phyloP scores from a whole-genome alignment of 1,140 invertebrate species.

The Trichoplusia ni region DNA sequence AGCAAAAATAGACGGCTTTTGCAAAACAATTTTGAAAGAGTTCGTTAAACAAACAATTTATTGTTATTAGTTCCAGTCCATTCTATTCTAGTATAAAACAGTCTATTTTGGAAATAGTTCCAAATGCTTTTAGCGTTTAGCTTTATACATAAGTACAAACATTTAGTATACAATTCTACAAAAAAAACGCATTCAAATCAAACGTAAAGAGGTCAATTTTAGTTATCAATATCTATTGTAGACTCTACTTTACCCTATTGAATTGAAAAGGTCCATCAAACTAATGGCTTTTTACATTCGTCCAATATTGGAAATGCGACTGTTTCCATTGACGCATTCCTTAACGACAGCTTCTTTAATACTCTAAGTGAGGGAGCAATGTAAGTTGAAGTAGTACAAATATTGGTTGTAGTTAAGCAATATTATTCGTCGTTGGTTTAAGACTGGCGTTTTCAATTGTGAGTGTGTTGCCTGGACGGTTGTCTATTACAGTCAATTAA shows the following conservation, averaged over 20 bases:
- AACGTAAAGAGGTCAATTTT: slow-evolving; percentile 22
- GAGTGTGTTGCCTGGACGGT: slow-evolving; percentile 35
- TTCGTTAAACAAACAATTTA: too few relatives aligned
- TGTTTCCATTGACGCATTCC: background rate
- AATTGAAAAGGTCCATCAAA: slow-evolving; percentile 10
- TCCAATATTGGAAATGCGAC: background rate
- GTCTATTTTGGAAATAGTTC: too few relatives aligned
- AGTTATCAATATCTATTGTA: slow-evolving; percentile 42
- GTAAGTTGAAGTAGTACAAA: background rate
- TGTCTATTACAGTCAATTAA: slow-evolving; percentile 64
- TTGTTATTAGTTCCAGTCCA: too few relatives aligned
- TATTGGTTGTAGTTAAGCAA: background rate
- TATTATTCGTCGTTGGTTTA: background rate
- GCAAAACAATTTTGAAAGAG: too few relatives aligned
- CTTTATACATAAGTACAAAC: background rate
- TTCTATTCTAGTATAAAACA: too few relatives aligned
- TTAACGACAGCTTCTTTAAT: background rate
- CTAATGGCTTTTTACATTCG: background rate
- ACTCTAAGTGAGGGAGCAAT: background rate
- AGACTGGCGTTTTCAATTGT: slow-evolving; percentile 33
- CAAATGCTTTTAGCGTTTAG: too few relatives aligned
- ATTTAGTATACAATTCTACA: background rate
- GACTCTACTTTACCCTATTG: slow-evolving; percentile 5
- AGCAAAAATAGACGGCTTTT: too few relatives aligned
- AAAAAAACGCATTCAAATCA: slow-evolving; percentile 22